A percentile compares a stretch with the other conserved stretches of the same genome.
Evolutionary conservation across 2,797 vertebrate genomes (phyloP).

Genomic region (Pipistrellus nathusii): DNA sequence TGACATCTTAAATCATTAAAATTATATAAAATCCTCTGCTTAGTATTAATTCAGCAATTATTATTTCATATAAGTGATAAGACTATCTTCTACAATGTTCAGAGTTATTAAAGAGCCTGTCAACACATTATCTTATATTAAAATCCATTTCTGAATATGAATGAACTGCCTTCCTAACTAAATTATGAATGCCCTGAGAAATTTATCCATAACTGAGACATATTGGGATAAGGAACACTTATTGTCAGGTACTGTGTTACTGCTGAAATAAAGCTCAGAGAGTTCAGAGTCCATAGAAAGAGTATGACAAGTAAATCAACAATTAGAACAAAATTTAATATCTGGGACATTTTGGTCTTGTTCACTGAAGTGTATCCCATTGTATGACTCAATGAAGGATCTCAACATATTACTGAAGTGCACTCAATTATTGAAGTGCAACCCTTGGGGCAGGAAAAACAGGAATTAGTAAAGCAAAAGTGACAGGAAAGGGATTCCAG

Average conservation of each 20-base stretch:
- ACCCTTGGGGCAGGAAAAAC: not conserved
- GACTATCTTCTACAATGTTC: not conserved
- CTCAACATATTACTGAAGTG: not conserved
- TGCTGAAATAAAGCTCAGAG: constrained; percentile 35
- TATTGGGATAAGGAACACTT: constrained; percentile 12
- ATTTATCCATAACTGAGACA: not conserved
- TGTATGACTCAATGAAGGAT: not conserved
- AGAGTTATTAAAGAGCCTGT: not conserved
- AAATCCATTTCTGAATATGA: constrained; percentile 29
- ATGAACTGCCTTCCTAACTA: constrained; percentile 36
- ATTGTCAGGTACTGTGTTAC: not conserved
- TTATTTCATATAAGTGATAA: not conserved
- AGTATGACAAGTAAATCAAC: constrained; percentile 5
- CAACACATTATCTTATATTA: not conserved
- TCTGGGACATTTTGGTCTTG: not conserved
- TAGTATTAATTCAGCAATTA: constrained; percentile 38
- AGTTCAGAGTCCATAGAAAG: not conserved
- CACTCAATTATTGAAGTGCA: not conserved
- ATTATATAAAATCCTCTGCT: constrained; percentile 8
- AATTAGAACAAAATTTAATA: constrained; percentile 39
- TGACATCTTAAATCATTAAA: constrained; percentile 1
- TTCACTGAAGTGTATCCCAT: not conserved
- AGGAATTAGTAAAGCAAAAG: constrained; percentile 23
- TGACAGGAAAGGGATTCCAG: not conserved
- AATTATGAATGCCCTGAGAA: constrained; percentile 35